Evolutionary conservation across 2,113 vertebrate species (phyloP).

Genomic region (Equus quagga): DNA sequence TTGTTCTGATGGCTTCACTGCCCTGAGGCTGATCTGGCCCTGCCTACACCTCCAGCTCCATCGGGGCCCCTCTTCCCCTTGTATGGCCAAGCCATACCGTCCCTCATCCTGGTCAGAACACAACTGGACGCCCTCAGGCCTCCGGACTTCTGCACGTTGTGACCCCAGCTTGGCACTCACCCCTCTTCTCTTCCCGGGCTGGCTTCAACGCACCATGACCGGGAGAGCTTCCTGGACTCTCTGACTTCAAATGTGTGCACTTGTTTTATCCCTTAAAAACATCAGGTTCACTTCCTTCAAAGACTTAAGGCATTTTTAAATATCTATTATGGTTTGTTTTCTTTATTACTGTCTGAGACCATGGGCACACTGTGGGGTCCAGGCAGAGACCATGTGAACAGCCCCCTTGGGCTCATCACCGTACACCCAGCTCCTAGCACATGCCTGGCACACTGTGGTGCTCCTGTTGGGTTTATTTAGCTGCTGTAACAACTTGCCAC

Average conservation of each 20-base stretch:
- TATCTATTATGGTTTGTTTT: not conserved
- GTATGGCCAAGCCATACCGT: not conserved
- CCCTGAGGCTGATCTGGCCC: not conserved
- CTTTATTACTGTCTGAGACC: not conserved
- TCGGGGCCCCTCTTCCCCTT: too few species aligned
- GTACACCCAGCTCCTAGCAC: not conserved
- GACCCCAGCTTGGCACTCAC: not conserved
- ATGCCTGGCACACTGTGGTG: not conserved
- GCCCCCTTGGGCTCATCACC: not conserved
- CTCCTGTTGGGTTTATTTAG: not conserved
- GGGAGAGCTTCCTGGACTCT: not conserved
- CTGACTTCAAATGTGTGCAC: not conserved
- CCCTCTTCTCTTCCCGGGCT: not conserved
- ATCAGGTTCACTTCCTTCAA: not conserved
- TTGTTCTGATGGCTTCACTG: not conserved
- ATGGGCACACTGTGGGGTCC: not conserved
- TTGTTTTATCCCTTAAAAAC: not conserved
- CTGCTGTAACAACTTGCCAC: not conserved
- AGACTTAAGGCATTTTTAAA: not conserved
- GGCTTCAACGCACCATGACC: not conserved
- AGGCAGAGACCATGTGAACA: not conserved
- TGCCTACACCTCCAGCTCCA: not conserved
- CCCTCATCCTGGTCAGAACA: too few species aligned
- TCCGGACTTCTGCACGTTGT: too few species aligned
- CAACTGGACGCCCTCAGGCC: too few species aligned